Percentiles rank a stretch among this genome's conserved stretches.
Conservation (phyloP, 2,797 vertebrate species). For the Gila robusta region DNA sequence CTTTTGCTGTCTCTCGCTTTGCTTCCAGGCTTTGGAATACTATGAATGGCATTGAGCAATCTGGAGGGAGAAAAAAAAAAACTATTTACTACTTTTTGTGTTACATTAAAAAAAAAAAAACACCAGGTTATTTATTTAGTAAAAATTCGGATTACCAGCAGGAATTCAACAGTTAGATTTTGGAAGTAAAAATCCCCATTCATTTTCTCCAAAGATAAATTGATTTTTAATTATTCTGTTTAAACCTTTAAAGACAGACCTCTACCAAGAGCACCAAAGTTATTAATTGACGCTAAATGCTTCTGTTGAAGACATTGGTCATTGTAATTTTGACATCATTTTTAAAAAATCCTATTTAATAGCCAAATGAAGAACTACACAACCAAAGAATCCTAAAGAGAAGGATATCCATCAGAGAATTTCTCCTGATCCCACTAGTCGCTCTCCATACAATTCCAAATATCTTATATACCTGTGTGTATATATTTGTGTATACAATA, state of each 20-base stretch:
- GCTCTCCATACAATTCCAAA: not conserved
- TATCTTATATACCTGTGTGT: not conserved
- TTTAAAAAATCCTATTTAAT: not conserved
- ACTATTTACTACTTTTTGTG: not conserved
- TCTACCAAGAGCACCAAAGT: not conserved
- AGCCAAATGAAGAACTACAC: not conserved
- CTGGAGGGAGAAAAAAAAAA: not conserved
- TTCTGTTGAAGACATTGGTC: not conserved
- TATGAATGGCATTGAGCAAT: not conserved
- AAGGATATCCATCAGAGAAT: not conserved
- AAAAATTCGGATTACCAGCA: not conserved
- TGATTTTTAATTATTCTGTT: not conserved
- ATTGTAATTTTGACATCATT: not conserved
- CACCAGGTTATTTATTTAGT: not conserved
- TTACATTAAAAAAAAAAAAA: too few species aligned
- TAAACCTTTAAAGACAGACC: conserved; percentile 6
- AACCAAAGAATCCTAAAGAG: not conserved
- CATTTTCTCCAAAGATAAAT: not conserved
- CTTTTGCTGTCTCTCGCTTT: not conserved
- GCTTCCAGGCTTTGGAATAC: not conserved
- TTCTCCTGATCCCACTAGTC: not conserved
- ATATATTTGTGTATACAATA: too few species aligned
- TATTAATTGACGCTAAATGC: not conserved
- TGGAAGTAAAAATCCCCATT: not conserved
- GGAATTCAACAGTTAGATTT: not conserved